Evolutionary conservation across 1,140 invertebrate genomes (phyloP).

Genomic region (Pinna nobilis): DNA sequence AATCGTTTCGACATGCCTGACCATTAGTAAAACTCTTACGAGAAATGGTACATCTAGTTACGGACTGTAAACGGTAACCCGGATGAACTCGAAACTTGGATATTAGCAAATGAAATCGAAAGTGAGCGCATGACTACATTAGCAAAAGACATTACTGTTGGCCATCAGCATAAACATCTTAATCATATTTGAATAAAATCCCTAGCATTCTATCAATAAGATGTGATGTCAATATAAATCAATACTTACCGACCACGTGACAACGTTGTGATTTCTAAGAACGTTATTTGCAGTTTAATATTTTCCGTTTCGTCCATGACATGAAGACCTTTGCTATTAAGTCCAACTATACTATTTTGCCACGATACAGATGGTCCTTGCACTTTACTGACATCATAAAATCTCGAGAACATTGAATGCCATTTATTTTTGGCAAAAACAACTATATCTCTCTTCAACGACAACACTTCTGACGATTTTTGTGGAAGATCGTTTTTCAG

Average conservation of each 20-base stretch:
- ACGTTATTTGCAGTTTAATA: constrained; percentile 48
- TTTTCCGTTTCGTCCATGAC: constrained; percentile 59
- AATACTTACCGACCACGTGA: constrained; percentile 50
- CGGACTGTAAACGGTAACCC: too few species aligned
- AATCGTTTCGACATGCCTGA: too few species aligned
- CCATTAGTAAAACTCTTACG: too few species aligned
- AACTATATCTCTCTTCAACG: constrained; percentile 52
- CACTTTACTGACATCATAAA: constrained; percentile 58
- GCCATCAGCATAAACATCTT: too few species aligned
- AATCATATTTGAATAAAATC: too few species aligned
- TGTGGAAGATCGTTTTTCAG: constrained; percentile 46
- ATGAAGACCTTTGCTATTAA: constrained; percentile 55
- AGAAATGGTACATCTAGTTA: too few species aligned
- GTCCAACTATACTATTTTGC: constrained; percentile 33
- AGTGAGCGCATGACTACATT: background rate
- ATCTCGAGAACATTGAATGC: constrained; percentile 54
- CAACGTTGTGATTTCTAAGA: constrained; percentile 54
- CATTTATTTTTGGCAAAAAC: constrained; percentile 57
- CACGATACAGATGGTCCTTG: constrained; percentile 17
- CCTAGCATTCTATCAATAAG: background rate
- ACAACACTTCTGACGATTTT: constrained; percentile 14
- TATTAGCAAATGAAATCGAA: background rate
- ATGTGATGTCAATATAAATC: too few species aligned
- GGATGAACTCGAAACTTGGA: too few species aligned
- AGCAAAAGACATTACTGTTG: background rate